Base-by-base conservation (phyloP, 1,140 invertebrate species). In the Hyposmocoma kahamanoa region DNA sequence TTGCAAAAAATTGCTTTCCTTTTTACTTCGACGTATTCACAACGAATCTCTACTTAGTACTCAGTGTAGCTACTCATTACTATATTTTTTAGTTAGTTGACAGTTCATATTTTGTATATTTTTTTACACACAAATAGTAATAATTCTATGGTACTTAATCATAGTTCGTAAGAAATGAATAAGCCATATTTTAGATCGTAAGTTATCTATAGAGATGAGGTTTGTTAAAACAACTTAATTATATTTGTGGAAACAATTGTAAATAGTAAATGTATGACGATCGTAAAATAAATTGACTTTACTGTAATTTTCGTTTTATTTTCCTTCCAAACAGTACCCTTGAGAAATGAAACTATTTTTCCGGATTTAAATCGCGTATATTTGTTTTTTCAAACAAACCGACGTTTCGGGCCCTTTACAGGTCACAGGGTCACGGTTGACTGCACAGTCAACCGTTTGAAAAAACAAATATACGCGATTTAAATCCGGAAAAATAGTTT, bases 101-200 rank as follows among this genome's bases (percentile, higher is more conserved):
- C 34, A n/a, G n/a, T n/a, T n/a, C 13, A 11, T 34, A n/a, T 47
- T 47, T 47, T 47, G 45, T 47, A 47, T 47, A 47, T 47, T 47
- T 47, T 38, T 47, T 38, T 34, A 47, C 34, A 47, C 15, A 47
- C 2, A n/a, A n/a, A 10, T 47, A 47, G 45, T 36, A 17, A 20
- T 47, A 47, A 47, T 41, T 47, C 36, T 34, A 13, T 20, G 28
- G 45, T 47, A 47, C 45, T 47, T 47, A 47, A 39, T 26, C 20
- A 18, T 47, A 47, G 36, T 20, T 47, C 21, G 26, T 39, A 47
- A 24, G 26, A 47, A 34, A 34, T 38, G 22, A 47, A 47, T 47
- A 47, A 39, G 45, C 45, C 45, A 47, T 47, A 47, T 47, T 47
- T 38, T 47, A 47, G 34, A 47, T 39, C n/a, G 21, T 47, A 47